phyloP scores from a whole-genome alignment of 1,140 invertebrate genomes.

The Liolophura sinensis region DNA sequence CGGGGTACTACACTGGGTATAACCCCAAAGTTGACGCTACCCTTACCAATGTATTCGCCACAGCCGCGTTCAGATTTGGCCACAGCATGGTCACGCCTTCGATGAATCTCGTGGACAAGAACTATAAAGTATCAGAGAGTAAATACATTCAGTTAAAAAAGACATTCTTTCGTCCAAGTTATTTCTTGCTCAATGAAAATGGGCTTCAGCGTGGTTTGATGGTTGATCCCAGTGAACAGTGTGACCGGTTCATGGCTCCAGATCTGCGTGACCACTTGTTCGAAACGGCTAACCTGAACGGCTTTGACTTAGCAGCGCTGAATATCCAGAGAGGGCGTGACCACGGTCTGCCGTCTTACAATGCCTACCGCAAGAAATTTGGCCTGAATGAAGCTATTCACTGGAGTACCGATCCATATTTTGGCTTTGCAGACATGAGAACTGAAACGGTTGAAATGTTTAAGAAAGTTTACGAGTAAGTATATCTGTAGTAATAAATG shows the following conservation, averaged over 20 bases:
- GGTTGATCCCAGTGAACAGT: too few relatives aligned
- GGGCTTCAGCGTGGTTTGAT: too few relatives aligned
- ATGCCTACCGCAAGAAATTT: conserved; percentile 40
- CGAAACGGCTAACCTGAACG: conserved; percentile 7
- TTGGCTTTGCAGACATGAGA: conserved; percentile 19
- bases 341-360: conserved; percentile 81
- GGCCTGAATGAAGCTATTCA: conserved; percentile 14
- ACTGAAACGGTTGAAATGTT: conserved; percentile 8
- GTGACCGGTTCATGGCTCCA: conserved; percentile 81
- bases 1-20: conserved; percentile 71
- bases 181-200: too few relatives aligned
- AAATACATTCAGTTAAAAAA: too few relatives aligned
- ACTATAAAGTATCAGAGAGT: too few relatives aligned
- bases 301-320: conserved; percentile 73
- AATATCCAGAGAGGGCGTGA: conserved; percentile 90
- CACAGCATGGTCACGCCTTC: conserved; percentile 78
- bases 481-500: not conserved
- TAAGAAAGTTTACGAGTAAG: conserved; percentile 20
- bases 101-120: too few relatives aligned
- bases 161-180: too few relatives aligned
- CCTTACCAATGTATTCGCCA: conserved; percentile 93
- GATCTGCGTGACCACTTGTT: conserved; percentile 94
- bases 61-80: conserved; percentile 91
- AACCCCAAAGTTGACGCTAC: conserved; percentile 76
- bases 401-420: conserved; percentile 10